Evolutionary conservation across 2,888 invertebrate species (phyloP), one percentile per base, ranked within the genome.

Genomic region (Abrostola triplasia): DNA sequence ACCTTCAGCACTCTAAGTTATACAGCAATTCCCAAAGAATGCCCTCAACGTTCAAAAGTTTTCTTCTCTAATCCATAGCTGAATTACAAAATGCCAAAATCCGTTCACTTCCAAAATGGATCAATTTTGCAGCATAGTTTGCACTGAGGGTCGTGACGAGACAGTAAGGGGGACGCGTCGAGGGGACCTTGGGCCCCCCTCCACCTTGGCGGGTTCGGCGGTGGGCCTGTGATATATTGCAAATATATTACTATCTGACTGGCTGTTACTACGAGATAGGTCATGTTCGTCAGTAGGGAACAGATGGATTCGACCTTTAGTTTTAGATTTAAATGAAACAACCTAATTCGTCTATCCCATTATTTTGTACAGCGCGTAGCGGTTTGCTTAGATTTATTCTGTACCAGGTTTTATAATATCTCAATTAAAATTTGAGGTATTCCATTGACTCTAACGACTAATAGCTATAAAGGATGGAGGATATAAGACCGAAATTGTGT

Each of bases 151-250:
- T 58, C 64, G 59, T 61, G 64, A 70, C 81, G 81, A 62, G 67
- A 36, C 69, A 81, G 82, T 81, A 81, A 65, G 76, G 73, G 77
- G 77, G 75, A 71, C 77, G 75, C 72, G 59, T 72, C 59, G 65
- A 71, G 78, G 78, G 79, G 86, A 86, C 89, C 89, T 87, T 86
- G 87, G 70, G 60, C 73, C 78, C 86, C 89, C 85, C 84, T 77
- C 73, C 62, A 67, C 73, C 72, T 81, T 76, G 77, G 12, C 8
- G 44, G 52, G n/a, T 66, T 76, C 62, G 76, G 61, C 68, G 63
- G 71, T 79, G 73, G 56, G 70, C 57, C 48, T 24, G 67, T 84
- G 80, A 88, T 82, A 79, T 84, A 86, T 87, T 78, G 81, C 80
- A 68, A 82, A 84, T 82, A 76, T 80, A 82, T 85, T 80, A 73